These are phyloP conservation scores for Dipodomys ordii DNA, from an alignment of 2,113 vertebrate genomes.

Conservation along the genomic window DNA sequence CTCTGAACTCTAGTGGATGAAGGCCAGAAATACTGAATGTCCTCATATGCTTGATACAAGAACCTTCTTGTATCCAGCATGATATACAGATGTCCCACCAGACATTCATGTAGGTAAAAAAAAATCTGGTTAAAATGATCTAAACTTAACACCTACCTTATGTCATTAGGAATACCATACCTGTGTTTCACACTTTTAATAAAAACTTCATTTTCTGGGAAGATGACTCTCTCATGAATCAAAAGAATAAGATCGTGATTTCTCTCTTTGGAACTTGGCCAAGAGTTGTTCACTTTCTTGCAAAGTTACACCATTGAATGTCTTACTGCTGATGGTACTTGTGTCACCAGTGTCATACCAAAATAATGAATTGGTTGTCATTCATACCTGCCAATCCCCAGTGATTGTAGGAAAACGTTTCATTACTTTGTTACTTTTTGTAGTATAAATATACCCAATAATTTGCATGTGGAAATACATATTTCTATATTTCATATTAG, in stretches of 20 bases:
- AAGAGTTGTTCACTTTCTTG: background rate
- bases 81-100: background rate
- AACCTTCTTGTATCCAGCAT: background rate
- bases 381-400: constrained; percentile 11
- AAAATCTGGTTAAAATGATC: constrained; percentile 9
- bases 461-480: background rate
- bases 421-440: background rate
- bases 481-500: constrained; percentile 25
- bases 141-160: background rate
- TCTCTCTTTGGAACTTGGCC: constrained; percentile 32
- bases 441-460: background rate
- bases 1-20: background rate
- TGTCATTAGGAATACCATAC: background rate
- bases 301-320: background rate
- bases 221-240: background rate
- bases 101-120: background rate
- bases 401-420: constrained; percentile 29
- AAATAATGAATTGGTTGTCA: background rate
- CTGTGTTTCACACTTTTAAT: constrained; percentile 8
- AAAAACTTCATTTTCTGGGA: constrained; percentile 51
- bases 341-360: background rate
- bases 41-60: background rate
- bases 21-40: background rate
- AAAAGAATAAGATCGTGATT: constrained; percentile 17
- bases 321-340: constrained; percentile 4